A percentile compares a stretch with the other conserved stretches of the same genome.
Evolutionary conservation across 64 coral and sea anemone species (phyloP).

Genomic region (Pachyseris speciosa): DNA sequence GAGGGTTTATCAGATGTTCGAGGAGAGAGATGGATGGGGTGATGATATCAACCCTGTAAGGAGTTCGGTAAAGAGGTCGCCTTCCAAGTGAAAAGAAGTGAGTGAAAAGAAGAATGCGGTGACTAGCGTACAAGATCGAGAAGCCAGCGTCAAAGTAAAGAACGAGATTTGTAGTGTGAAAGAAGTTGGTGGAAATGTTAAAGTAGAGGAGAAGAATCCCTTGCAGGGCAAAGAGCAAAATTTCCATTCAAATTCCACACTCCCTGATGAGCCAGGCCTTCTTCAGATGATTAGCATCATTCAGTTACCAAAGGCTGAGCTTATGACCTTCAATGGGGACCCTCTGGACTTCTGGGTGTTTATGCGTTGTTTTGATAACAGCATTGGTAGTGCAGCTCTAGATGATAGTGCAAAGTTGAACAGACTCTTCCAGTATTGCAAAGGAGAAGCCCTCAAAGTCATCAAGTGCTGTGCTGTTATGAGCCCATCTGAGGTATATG

Average conservation of each 20-base stretch:
- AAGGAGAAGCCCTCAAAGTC: conserved; percentile 38
- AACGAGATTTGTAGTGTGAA: not conserved
- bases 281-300: conserved; percentile 35
- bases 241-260: not conserved
- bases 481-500: not conserved
- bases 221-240: not conserved
- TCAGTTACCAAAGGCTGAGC: conserved; percentile 23
- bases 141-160: not conserved
- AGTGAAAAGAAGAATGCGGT: not conserved
- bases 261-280: not conserved
- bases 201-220: not conserved
- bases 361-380: conserved; percentile 26
- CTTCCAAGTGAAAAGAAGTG: not conserved
- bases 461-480: conserved; percentile 9
- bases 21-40: not conserved
- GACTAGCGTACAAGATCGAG: not conserved
- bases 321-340: conserved; percentile 13
- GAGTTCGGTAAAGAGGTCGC: not conserved
- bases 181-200: not conserved
- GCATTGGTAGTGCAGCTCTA: not conserved
- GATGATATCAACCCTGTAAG: not conserved
- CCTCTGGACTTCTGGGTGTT: conserved; percentile 25
- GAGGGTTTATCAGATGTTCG: not conserved
- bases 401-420: conserved; percentile 35
- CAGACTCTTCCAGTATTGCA: conserved; percentile 33